Evolutionary conservation across 2,113 vertebrate genomes (phyloP), one percentile per base, ranked within the genome.

Genomic region (Cryptotis parvus): DNA sequence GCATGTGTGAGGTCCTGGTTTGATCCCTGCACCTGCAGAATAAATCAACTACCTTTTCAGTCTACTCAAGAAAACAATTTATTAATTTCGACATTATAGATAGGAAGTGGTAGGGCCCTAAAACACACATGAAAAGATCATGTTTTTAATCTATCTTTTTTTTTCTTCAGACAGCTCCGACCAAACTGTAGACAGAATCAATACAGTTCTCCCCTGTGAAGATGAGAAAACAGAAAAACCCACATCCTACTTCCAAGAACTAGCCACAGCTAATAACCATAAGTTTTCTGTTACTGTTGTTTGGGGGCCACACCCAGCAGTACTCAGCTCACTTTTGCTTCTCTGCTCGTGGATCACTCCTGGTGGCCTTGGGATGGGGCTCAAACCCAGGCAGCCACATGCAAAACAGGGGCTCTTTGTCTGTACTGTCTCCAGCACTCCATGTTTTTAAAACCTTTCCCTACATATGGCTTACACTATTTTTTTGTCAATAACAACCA

Each of bases 41-140:
- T 83, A 91, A 72, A 58, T 75, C 66, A n/a, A 58, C 37, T 39
- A 39, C 24, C n/a, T 73, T 26, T 83, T 91, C 45, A 41, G 63
- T 87, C 45, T 49, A 20, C 31, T 70, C 24, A 87, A 45, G 85
- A 82, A 65, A 1, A 24, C 9, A 80, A 15, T 39, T 24, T 26
- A 41, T 69, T 79, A 43, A 20, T 70, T 84, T 65, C 4, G 22
- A 11, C 79, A 18, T 14, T 49, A 31, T 45, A 1, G n/a, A 31
- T 72, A 43, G 45, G 65, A 78, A 14, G 70, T 63, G n/a, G 41
- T 52, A 63, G 12, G 39, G 37, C 14, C 65, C 75, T 70, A 14
- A 35, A 37, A 49, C 58, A 88, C 41, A n/a, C 7, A 39, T 11
- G 22, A 84, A 75, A 58, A 18, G 14, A 52, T 58, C 35, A 55